Evolutionary conservation across 1,140 invertebrate genomes (phyloP).

Genomic region (Nasonia vitripennis): DNA sequence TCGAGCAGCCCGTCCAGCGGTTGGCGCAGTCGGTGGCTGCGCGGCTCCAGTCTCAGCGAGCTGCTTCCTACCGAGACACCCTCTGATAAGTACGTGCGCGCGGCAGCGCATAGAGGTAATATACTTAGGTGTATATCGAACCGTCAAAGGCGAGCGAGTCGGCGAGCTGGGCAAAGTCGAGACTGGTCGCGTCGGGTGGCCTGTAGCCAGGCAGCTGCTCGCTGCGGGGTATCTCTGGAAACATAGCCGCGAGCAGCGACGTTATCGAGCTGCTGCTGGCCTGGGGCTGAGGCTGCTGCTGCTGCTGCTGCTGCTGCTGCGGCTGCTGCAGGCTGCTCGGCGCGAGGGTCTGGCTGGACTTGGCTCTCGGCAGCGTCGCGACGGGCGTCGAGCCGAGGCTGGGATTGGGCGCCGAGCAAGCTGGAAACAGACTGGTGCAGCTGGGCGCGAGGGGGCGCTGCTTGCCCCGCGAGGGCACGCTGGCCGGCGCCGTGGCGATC

Average conservation of each 20-base stretch:
- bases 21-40: constrained; percentile 65
- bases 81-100: no score
- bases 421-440: constrained; percentile 65
- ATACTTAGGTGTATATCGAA: neutral
- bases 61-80: neutral
- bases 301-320: neutral
- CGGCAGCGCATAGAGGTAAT: no score
- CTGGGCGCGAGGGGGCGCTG: constrained; percentile 67
- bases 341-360: constrained; percentile 70
- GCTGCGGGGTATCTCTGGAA: constrained; percentile 67
- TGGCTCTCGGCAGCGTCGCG: constrained; percentile 67
- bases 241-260: constrained; percentile 70
- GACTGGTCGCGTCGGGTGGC: constrained; percentile 58
- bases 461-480: constrained; percentile 69
- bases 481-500: constrained; percentile 67
- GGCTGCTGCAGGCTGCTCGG: constrained; percentile 50
- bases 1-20: constrained; percentile 52
- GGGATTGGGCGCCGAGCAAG: constrained; percentile 65
- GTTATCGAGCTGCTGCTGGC: constrained; percentile 68
- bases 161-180: constrained; percentile 64
- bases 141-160: constrained; percentile 62
- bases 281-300: no score
- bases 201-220: constrained; percentile 69
- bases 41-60: constrained; percentile 55
- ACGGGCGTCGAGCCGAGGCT: constrained; percentile 28